Conservation (phyloP, 2,888 invertebrate genomes). For the Pyralis farinalis region DNA sequence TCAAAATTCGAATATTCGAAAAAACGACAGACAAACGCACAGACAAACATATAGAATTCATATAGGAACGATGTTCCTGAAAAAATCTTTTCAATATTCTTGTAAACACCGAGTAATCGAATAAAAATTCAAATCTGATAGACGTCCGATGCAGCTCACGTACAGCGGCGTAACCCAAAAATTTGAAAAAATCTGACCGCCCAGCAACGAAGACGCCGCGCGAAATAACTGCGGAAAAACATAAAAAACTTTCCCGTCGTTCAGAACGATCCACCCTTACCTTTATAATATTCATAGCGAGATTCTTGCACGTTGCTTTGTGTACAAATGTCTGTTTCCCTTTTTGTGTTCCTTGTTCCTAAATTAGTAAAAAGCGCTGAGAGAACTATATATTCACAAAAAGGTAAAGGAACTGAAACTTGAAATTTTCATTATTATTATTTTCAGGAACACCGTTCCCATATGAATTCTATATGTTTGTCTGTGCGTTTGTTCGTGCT, state of each 20-base stretch:
- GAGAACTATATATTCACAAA: too few relatives aligned
- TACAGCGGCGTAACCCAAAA: slow-evolving; percentile 19
- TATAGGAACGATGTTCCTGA: too few relatives aligned
- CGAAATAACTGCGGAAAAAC: slow-evolving; percentile 5
- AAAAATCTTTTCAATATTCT: neutral
- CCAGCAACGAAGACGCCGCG: slow-evolving; percentile 3
- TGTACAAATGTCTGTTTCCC: slow-evolving; percentile 29
- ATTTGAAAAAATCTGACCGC: slow-evolving; percentile 20
- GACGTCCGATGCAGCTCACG: neutral
- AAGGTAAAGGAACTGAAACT: too few relatives aligned
- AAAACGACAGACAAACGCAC: too few relatives aligned
- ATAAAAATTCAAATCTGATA: slow-evolving; percentile 19
- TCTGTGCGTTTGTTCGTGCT: too few relatives aligned
- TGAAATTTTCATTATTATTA: too few relatives aligned
- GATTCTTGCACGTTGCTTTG: slow-evolving; percentile 32
- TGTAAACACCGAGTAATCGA: slow-evolving; percentile 14
- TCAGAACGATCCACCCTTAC: slow-evolving; percentile 26
- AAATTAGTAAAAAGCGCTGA: too few relatives aligned
- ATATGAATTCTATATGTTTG: too few relatives aligned
- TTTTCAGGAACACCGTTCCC: too few relatives aligned
- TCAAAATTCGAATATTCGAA: too few relatives aligned
- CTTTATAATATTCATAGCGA: slow-evolving; percentile 40
- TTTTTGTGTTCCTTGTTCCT: too few relatives aligned
- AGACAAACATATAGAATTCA: too few relatives aligned
- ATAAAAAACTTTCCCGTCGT: slow-evolving; percentile 25